Conservation (phyloP, 1,140 invertebrate species). For the Sycobia sp. region DNA sequence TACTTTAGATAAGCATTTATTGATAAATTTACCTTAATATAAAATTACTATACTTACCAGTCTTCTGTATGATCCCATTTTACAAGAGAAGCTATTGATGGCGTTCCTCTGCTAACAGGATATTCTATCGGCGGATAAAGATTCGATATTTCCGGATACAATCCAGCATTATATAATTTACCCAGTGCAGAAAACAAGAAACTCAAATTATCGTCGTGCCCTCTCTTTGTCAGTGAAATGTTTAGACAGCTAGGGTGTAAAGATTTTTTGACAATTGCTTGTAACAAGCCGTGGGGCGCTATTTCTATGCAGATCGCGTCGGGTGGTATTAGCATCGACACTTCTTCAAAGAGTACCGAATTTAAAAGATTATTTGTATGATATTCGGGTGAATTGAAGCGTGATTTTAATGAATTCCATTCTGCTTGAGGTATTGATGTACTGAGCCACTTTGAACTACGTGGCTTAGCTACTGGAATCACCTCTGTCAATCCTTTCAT, state of each 20-base stretch:
- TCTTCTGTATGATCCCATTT: conserved; percentile 83
- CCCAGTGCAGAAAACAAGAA: conserved; percentile 75
- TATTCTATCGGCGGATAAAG: conserved; percentile 67
- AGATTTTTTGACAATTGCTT: conserved; percentile 29
- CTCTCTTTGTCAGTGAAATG: conserved; percentile 77
- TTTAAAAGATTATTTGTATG: conserved; percentile 86
- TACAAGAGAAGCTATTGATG: conserved; percentile 68
- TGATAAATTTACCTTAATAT: too few relatives aligned
- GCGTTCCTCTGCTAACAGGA: conserved; percentile 71
- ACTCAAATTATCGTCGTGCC: conserved; percentile 69
- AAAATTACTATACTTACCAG: too few relatives aligned
- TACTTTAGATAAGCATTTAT: too few relatives aligned
- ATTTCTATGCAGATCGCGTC: conserved; percentile 76
- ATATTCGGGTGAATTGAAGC: conserved; percentile 81
- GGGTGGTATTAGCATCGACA: conserved; percentile 71
- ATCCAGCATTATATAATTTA: conserved; percentile 67
- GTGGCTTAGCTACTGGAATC: conserved; percentile 65
- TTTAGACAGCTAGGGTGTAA: conserved; percentile 60
- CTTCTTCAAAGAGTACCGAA: conserved; percentile 83
- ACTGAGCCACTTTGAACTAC: conserved; percentile 79
- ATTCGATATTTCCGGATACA: conserved; percentile 58
- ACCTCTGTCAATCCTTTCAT: conserved; percentile 72
- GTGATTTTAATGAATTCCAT: conserved; percentile 72
- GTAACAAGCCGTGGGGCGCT: conserved; percentile 71
- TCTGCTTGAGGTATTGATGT: conserved; percentile 74